Base-by-base conservation (phyloP, 1,140 invertebrate genomes). In the Homalodisca vitripennis region DNA sequence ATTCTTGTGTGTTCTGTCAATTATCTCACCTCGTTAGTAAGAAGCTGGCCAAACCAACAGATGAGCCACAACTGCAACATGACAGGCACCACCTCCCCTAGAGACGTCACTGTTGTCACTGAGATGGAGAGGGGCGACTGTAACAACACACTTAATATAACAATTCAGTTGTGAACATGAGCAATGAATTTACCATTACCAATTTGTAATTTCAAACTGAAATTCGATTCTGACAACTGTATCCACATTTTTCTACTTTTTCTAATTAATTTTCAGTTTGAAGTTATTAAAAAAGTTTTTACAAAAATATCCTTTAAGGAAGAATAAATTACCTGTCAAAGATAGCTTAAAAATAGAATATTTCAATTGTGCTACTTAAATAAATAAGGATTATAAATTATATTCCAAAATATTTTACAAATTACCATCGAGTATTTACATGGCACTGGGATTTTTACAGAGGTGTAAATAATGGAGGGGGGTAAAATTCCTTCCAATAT, bases 1-100 rank as follows among this genome's bases (percentile, higher is more conserved):
- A n/a, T n/a, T 41, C 6, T 41, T 41, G 17, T 41, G 34, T 10
- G 34, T 41, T 6, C 17, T 41, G 6, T 10, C 17, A 10, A 17
- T 41, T 22, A 51, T 20, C 48, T 51, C 3, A 60, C 55, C 55
- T 60, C 55, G 29, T 60, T 29, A 6, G 14, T 60, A 26, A 60
- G 55, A 10, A 60, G 22, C 55, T 60, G 55, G 29, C 55, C 55
- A 30, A 27, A 60, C 3, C 3, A 60, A 26, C 55, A 60, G 55
- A 60, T 29, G 24, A 60, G 55, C 22, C 14, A 60, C 2, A 60
- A 26, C 27, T 60, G 55, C 6, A 60, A n/a, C 2, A 60, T 6
- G 6, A 60, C 55, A 26, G 55, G 55, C 26, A 26, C 29, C 3
- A 60, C 29, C 26, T 60, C 55, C 2, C 55, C 55, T 10, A 60